These are phyloP conservation scores for Pygoscelis antarcticus DNA, from an alignment of 2,113 vertebrate species.

Conservation along the genomic window DNA sequence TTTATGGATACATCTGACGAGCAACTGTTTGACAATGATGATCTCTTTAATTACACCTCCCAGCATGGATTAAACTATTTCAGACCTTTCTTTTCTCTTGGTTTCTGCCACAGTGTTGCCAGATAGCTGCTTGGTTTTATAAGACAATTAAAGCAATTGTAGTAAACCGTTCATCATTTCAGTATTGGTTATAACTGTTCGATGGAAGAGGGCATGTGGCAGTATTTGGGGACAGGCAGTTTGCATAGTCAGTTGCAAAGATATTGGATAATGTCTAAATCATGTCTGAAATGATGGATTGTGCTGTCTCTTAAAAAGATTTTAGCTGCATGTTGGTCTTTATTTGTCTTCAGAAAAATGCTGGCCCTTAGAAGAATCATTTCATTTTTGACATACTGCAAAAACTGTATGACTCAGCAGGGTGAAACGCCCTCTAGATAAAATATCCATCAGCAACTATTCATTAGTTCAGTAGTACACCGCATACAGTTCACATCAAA, in stretches of 20 bases:
- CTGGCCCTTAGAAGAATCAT: constrained; percentile 54
- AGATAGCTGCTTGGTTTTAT: not conserved
- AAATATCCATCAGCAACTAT: not conserved
- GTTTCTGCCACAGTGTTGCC: not conserved
- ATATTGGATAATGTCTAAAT: not conserved
- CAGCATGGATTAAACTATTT: not conserved
- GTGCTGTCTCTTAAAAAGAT: not conserved
- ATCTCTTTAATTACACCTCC: not conserved
- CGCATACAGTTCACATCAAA: not conserved
- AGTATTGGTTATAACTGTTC: not conserved
- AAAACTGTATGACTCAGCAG: constrained; percentile 30
- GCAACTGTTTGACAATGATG: not conserved
- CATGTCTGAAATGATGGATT: constrained; percentile 1
- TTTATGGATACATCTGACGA: not conserved
- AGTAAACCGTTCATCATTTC: not conserved
- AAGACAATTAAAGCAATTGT: not conserved
- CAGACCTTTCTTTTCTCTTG: not conserved
- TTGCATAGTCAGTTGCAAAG: not conserved
- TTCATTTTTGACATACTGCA: constrained; percentile 25
- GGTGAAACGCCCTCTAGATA: not conserved
- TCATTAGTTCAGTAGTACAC: not conserved
- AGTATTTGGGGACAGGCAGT: not conserved
- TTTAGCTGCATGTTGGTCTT: not conserved
- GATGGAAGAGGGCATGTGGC: not conserved
- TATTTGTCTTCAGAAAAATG: constrained; percentile 22